Conservation (phyloP, 2,797 vertebrate genomes). For the Gobionotothen gibberifrons region DNA sequence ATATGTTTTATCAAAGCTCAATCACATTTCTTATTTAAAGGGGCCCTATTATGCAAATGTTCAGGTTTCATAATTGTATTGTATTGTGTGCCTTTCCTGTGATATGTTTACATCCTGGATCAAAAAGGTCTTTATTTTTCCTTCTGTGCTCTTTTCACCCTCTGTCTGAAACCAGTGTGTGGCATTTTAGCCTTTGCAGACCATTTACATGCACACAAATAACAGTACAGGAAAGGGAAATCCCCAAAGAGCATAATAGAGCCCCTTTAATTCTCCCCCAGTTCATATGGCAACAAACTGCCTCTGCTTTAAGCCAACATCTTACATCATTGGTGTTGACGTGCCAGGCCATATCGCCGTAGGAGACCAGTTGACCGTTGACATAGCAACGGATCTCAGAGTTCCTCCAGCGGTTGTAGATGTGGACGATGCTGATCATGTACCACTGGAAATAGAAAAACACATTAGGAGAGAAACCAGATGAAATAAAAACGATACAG, state of each 20-base stretch:
- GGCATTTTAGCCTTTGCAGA: too few relatives aligned
- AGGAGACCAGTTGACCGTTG: conserved; percentile 97
- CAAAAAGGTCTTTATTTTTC: too few relatives aligned
- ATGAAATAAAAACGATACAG: not conserved
- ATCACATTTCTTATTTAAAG: not conserved
- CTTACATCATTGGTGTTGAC: conserved; percentile 99
- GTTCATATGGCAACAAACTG: not conserved
- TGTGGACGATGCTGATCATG: conserved; percentile 99
- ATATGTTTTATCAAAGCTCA: not conserved
- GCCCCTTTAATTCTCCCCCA: not conserved
- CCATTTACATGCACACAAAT: too few relatives aligned
- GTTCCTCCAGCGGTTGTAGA: conserved; percentile 99
- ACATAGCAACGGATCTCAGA: conserved; percentile 98
- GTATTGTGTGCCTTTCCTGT: too few relatives aligned
- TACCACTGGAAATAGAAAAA: conserved; percentile 89
- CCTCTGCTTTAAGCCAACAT: not conserved
- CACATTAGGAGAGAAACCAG: not conserved
- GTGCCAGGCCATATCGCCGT: conserved; percentile 99
- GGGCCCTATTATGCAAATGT: too few relatives aligned
- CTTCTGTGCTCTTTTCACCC: too few relatives aligned
- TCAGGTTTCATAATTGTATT: too few relatives aligned
- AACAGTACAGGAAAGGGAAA: too few relatives aligned
- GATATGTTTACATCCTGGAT: too few relatives aligned
- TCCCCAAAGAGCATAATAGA: too few relatives aligned
- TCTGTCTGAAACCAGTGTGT: too few relatives aligned